Conservation (phyloP, 2,797 vertebrate species). For the Rhinophrynus dorsalis region DNA sequence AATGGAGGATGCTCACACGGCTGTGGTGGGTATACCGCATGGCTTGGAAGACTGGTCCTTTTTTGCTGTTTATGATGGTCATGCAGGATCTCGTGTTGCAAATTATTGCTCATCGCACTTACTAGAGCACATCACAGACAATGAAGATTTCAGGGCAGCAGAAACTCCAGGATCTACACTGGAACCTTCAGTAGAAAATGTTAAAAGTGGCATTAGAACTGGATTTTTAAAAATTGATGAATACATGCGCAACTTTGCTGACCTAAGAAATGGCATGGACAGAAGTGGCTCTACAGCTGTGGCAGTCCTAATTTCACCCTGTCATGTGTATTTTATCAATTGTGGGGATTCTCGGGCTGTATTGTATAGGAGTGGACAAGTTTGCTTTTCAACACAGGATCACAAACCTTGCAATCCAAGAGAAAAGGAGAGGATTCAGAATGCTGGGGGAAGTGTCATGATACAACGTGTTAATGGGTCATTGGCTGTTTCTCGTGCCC, state of each 20-base stretch:
- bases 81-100: constrained; percentile 94
- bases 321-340: constrained; percentile 95
- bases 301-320: constrained; percentile 89
- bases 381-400: constrained; percentile 97
- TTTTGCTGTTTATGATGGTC: constrained; percentile 96
- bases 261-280: constrained; percentile 96
- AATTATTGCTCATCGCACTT: constrained; percentile 96
- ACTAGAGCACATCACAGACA: constrained; percentile 91
- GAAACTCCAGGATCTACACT: constrained; percentile 68
- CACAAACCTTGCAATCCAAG: constrained; percentile 98
- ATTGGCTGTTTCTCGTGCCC: constrained; percentile 92
- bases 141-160: constrained; percentile 85
- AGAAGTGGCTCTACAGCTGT: constrained; percentile 98
- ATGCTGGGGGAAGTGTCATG: constrained; percentile 98
- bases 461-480: constrained; percentile 98
- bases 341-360: constrained; percentile 96
- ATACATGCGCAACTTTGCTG: constrained; percentile 97
- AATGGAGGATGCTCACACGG: constrained; percentile 98
- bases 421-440: constrained; percentile 96
- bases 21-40: constrained; percentile 88
- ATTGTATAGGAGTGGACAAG: constrained; percentile 85
- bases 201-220: constrained; percentile 90
- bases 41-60: constrained; percentile 96
- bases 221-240: constrained; percentile 97
- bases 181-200: constrained; percentile 82